Conservation (phyloP, 2,113 vertebrate species). For the Bungarus multicinctus region DNA sequence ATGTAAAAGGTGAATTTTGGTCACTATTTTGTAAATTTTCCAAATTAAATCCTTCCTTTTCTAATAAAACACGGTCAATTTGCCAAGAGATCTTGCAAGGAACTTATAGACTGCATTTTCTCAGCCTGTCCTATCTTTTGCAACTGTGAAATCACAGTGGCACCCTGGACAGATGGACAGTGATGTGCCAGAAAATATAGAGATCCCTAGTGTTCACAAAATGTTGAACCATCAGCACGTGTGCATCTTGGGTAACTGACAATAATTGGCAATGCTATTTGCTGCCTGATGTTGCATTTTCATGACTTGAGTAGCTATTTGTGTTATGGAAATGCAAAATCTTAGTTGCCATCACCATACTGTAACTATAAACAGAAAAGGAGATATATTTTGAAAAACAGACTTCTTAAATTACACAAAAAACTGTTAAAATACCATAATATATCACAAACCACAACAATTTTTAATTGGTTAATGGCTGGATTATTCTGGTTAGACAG, state of each 20-base stretch:
- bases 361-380: slow-evolving; percentile 61
- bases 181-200: slow-evolving; percentile 51
- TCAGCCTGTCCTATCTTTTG: slow-evolving; percentile 58
- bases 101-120: slow-evolving; percentile 57
- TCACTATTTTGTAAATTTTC: slow-evolving; percentile 43
- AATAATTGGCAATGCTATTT: slow-evolving; percentile 56
- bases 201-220: slow-evolving; percentile 58
- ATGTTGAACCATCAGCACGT: slow-evolving; percentile 62
- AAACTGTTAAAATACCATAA: slow-evolving; percentile 64
- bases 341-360: slow-evolving; percentile 59
- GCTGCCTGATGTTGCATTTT: slow-evolving; percentile 56
- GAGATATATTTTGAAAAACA: slow-evolving; percentile 63
- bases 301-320: slow-evolving; percentile 59
- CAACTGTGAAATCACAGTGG: slow-evolving; percentile 57
- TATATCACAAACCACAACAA: slow-evolving; percentile 61
- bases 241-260: slow-evolving; percentile 56
- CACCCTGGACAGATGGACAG: slow-evolving; percentile 63
- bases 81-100: slow-evolving; percentile 57
- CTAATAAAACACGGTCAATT: slow-evolving; percentile 58
- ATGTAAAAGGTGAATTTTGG: slow-evolving; percentile 31
- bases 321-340: slow-evolving; percentile 53
- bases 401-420: slow-evolving; percentile 62
- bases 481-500: slow-evolving; percentile 66
- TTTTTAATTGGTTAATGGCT: slow-evolving; percentile 63
- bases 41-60: slow-evolving; percentile 45